Evolutionary conservation across 2,113 vertebrate species (phyloP).

Genomic region (Lamprologus speciosus): DNA sequence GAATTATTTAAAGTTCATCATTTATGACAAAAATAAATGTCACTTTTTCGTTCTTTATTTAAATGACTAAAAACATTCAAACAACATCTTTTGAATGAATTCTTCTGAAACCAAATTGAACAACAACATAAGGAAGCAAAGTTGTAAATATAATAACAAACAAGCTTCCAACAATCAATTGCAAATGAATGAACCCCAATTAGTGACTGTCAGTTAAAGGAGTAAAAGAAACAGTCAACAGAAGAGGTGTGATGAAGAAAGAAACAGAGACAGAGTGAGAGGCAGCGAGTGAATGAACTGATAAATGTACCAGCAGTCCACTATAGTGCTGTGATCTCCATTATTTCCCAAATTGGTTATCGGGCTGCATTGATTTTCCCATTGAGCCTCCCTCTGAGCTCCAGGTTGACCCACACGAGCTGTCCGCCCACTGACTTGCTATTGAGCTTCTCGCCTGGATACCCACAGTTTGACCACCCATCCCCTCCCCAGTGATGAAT

Average conservation of each 20-base stretch:
- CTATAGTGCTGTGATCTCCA: constrained; percentile 31
- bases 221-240: not conserved
- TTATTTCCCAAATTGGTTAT: constrained; percentile 63
- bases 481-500: constrained; percentile 19
- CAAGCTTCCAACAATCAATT: not conserved
- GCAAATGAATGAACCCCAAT: not conserved
- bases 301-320: constrained; percentile 21
- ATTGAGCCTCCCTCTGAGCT: constrained; percentile 40
- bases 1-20: not conserved
- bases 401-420: constrained; percentile 21
- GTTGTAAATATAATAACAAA: not conserved
- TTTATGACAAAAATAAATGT: not conserved
- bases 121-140: not conserved
- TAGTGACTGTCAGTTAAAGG: not conserved
- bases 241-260: not conserved
- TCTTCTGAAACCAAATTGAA: not conserved
- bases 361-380: constrained; percentile 58
- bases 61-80: not conserved
- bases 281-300: not conserved
- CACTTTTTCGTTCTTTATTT: not conserved
- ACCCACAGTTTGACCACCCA: constrained; percentile 14
- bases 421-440: constrained; percentile 30
- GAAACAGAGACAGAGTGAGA: not conserved
- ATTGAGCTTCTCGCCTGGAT: constrained; percentile 42
- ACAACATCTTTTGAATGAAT: not conserved